A percentile compares a stretch with the other conserved stretches of the same genome.
phyloP scores from a whole-genome alignment of 2,113 vertebrate genomes.

The Edolisoma coerulescens region DNA sequence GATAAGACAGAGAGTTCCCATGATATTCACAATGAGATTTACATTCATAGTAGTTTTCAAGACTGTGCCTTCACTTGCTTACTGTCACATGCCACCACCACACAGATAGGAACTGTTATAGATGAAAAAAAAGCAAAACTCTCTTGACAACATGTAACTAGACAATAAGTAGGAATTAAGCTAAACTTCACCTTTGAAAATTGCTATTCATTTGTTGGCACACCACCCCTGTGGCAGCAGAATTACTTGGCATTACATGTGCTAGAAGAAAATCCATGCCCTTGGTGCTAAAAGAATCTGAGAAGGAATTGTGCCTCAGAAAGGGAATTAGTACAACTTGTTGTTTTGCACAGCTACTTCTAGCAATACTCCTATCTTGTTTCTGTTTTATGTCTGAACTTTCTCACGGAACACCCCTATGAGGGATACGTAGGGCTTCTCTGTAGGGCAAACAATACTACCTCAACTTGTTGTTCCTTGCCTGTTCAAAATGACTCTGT shows the following conservation, averaged over 20 bases:
- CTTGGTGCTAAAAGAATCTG: neutral
- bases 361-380: neutral
- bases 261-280: neutral
- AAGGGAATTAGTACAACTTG: neutral
- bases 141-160: neutral
- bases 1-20: neutral
- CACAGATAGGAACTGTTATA: neutral
- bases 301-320: neutral
- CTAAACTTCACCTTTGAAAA: neutral
- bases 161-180: neutral
- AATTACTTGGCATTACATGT: neutral
- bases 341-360: neutral
- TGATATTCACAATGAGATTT: neutral
- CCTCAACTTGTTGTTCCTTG: neutral
- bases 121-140: neutral
- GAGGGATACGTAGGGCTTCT: neutral
- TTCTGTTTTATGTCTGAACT: neutral
- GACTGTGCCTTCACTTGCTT: neutral
- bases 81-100: neutral
- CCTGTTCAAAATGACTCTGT: neutral
- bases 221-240: neutral
- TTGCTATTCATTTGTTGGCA: rapidly evolving
- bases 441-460: neutral
- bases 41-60: neutral
- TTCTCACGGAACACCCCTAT: neutral